phyloP scores from a whole-genome alignment of 2,888 invertebrate species.

The Leptopilina syphax region DNA sequence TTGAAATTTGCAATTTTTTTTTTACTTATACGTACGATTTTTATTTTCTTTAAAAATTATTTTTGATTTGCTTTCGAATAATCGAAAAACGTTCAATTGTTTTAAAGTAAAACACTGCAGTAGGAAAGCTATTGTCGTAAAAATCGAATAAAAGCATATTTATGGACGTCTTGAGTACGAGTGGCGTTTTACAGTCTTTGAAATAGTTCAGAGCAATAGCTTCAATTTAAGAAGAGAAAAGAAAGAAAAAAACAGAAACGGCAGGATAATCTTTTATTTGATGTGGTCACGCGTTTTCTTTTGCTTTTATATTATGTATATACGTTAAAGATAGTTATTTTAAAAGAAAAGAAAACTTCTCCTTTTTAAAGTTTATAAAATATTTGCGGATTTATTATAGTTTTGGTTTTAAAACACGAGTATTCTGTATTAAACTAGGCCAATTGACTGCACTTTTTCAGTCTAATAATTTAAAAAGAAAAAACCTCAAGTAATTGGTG shows the following conservation, averaged over 20 bases:
- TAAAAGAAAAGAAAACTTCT: background rate
- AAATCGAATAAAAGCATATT: conserved; percentile 9
- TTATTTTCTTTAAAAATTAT: background rate
- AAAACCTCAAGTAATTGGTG: background rate
- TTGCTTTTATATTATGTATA: background rate
- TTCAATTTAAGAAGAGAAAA: background rate
- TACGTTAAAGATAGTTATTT: background rate
- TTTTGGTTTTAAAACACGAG: conserved; percentile 48
- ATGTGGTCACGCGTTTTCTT: conserved; percentile 7
- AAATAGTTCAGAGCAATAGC: conserved; percentile 6
- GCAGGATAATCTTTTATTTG: conserved; percentile 25
- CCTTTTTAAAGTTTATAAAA: background rate
- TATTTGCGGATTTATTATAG: background rate
- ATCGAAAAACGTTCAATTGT: background rate
- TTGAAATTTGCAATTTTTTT: background rate
- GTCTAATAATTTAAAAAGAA: conserved; percentile 10
- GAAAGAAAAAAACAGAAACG: background rate
- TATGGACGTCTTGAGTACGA: conserved; percentile 13
- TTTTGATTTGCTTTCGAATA: conserved; percentile 3
- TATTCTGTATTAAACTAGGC: conserved; percentile 49
- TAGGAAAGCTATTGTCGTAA: background rate
- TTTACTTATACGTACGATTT: background rate
- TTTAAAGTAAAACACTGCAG: conserved; percentile 7
- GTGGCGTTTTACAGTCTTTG: conserved; percentile 28
- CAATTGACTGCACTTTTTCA: background rate